Evolutionary conservation across 2,113 vertebrate genomes (phyloP), one percentile per base, ranked within the genome.

Genomic region (Castor canadensis): DNA sequence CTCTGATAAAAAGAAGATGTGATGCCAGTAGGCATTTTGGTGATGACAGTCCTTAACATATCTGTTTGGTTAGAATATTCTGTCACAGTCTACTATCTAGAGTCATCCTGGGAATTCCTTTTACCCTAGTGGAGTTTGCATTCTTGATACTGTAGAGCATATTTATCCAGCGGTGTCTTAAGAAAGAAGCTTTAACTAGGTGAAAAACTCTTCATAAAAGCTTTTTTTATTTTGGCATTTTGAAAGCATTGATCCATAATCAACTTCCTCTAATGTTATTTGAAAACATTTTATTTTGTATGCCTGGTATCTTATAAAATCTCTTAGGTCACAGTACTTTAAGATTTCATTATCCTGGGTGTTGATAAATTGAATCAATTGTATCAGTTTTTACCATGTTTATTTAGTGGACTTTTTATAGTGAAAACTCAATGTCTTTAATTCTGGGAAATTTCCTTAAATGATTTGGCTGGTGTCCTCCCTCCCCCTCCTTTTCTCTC

Each of bases 141-240:
- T 92, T 81, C 40, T 83, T 93, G 20, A 58, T 81, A 8, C 45
- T 58, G 47, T 82, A 87, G 45, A 76, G 9, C 43, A n/a, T 84
- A 8, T 84, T 56, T 66, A 26, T 92, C 24, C 28, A 93, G 0
- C 66, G 26, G 64, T 73, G 88, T 86, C 75, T 87, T 93, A 43
- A 96, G 64, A 71, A 81, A 72, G 62, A 54, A 73, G 52, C 32
- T 83, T 62, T 94, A 66, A 47, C 73, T 80, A 28, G 40, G 10
- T 64, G 89, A 94, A 94, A 72, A 94, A 30, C 75, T 97, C 45
- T 93, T 93, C 24, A 12, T 81, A 75, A 79, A 60, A 20, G 76
- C 76, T 35, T 79, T 6, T 40, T 75, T 75, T 80, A 62, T 94
- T 94, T 43, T 22, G 32, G 58, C n/a, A 66, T 40, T 86, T 77